Evolutionary conservation across 2,113 vertebrate genomes (phyloP).

Genomic region (Strigops habroptila): DNA sequence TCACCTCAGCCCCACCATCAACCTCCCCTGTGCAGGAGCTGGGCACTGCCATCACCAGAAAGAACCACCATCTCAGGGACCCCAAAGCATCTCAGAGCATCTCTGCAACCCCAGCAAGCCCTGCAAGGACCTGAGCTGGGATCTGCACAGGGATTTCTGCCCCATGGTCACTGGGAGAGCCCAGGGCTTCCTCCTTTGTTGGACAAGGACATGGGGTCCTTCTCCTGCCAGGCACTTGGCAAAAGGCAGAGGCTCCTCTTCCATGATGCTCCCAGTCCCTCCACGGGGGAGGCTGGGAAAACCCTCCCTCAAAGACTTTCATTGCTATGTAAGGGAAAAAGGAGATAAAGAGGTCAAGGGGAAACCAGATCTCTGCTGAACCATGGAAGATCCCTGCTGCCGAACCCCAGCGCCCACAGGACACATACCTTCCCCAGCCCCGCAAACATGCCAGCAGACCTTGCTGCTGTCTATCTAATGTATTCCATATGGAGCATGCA

Average conservation of each 20-base stretch:
- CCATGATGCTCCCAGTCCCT: neutral
- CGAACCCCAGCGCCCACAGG: neutral
- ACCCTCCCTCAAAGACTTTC: neutral
- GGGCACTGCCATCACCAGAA: neutral
- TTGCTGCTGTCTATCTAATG: neutral
- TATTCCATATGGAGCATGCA: conserved; percentile 3
- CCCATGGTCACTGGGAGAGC: neutral
- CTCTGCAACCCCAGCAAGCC: neutral
- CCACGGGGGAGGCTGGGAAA: neutral
- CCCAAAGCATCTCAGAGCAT: neutral
- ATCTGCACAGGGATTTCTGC: neutral
- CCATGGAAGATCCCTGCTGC: neutral
- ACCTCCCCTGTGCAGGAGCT: neutral
- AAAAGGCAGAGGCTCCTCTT: neutral
- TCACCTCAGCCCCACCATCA: neutral
- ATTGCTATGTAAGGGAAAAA: neutral
- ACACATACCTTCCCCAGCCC: neutral
- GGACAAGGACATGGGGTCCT: too few species aligned
- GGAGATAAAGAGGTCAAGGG: neutral
- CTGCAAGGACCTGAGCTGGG: neutral
- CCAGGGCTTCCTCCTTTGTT: accelerated
- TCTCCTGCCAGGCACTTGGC: neutral
- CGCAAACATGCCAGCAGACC: neutral
- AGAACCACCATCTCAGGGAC: neutral
- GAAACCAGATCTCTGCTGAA: neutral